These are phyloP conservation scores for Gallinago undulata DNA, from an alignment of 2,113 vertebrate species.

Conservation along the genomic window DNA sequence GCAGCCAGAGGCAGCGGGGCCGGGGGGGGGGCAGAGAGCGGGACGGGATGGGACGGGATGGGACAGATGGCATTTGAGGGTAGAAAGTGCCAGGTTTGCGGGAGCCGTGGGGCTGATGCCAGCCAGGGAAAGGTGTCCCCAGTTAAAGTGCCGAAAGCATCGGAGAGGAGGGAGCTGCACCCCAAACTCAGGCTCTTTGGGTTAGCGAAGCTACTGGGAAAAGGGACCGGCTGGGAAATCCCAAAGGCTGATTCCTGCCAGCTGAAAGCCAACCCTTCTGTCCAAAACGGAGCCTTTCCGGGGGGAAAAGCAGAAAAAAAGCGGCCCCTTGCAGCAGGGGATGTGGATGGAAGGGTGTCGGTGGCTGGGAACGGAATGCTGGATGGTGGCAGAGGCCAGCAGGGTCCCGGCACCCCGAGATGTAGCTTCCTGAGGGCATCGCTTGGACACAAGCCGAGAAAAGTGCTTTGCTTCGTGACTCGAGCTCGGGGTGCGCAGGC, in stretches of 20 bases:
- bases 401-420: fast-evolving
- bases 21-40: fast-evolving
- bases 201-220: neutral
- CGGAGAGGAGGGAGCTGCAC: neutral
- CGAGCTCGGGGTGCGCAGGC: fast-evolving
- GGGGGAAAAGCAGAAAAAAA: neutral
- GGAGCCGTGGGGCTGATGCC: fast-evolving
- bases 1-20: neutral
- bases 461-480: fast-evolving
- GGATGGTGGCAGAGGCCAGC: neutral
- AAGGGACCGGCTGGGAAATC: neutral
- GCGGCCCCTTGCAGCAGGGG: fast-evolving
- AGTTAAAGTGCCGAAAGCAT: fast-evolving
- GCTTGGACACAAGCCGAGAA: fast-evolving
- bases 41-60: fast-evolving
- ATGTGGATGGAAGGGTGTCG: fast-evolving
- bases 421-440: neutral
- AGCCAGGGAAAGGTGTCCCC: fast-evolving
- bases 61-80: fast-evolving
- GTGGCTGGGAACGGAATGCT: fast-evolving
- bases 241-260: neutral
- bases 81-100: fast-evolving
- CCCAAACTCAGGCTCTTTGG: neutral
- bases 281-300: neutral
- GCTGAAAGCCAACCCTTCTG: neutral